Percentiles rank a stretch among this genome's conserved stretches.
Evolutionary conservation across 2,888 invertebrate species (phyloP).

Genomic region (Gymnoscelis rufifasciata): DNA sequence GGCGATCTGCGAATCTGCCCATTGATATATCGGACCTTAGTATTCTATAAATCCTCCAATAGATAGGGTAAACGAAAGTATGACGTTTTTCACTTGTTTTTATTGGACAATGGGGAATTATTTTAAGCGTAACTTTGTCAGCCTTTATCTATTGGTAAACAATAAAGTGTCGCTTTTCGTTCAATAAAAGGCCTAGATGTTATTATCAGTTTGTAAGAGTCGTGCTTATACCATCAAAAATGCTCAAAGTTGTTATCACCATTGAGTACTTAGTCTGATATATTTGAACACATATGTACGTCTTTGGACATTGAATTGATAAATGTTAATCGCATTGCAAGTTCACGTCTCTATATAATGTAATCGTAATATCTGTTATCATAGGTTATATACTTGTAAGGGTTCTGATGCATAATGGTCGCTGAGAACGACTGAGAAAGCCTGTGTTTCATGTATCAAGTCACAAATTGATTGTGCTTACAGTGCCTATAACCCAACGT

Average conservation of each 20-base stretch:
- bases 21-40: too few species aligned
- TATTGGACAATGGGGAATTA: too few species aligned
- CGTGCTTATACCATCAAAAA: constrained; percentile 11
- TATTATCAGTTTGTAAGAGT: constrained; percentile 17
- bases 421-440: constrained; percentile 38
- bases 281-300: constrained; percentile 48
- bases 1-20: too few species aligned
- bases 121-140: too few species aligned
- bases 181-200: constrained; percentile 15
- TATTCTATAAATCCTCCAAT: too few species aligned
- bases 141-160: neutral
- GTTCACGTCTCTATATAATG: constrained; percentile 59
- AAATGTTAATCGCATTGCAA: constrained; percentile 56
- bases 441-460: constrained; percentile 4
- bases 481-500: constrained; percentile 18
- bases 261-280: constrained; percentile 15
- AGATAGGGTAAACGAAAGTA: too few species aligned
- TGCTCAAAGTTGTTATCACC: constrained; percentile 21
- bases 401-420: constrained; percentile 62
- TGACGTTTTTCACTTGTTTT: too few species aligned
- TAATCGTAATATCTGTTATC: constrained; percentile 66
- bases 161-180: neutral
- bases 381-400: constrained; percentile 53
- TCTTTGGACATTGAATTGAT: constrained; percentile 46
- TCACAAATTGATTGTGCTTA: neutral